A percentile compares a stretch with the other conserved stretches of the same genome.
These are phyloP conservation scores for Globia sparganii DNA, from an alignment of 2,888 invertebrate genomes.

Conservation along the genomic window DNA sequence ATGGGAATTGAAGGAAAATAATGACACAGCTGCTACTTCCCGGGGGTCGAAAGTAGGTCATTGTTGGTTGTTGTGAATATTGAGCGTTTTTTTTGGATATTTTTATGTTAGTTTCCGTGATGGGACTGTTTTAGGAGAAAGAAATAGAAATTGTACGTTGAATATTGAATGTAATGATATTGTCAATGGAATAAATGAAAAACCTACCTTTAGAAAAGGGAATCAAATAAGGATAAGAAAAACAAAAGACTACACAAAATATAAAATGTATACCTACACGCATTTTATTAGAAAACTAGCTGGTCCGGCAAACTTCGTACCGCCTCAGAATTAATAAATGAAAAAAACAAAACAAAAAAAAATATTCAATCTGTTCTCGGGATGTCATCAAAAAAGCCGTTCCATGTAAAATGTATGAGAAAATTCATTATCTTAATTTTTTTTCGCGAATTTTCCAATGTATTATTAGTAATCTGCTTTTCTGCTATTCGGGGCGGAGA, in stretches of 20 bases:
- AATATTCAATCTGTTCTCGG: no score
- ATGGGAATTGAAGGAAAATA: conserved; percentile 63
- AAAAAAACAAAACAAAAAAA: no score
- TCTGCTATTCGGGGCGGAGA: no score
- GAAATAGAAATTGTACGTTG: background rate
- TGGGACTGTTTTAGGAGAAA: background rate
- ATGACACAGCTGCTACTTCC: conserved; percentile 54
- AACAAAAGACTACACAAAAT: background rate
- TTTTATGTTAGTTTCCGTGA: background rate
- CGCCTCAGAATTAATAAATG: no score
- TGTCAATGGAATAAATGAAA: background rate
- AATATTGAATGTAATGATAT: background rate
- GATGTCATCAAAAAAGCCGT: no score
- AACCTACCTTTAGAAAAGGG: no score
- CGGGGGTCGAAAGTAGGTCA: conserved; percentile 54
- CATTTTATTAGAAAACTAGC: background rate
- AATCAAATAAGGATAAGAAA: no score
- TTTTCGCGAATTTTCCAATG: no score
- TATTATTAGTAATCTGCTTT: no score
- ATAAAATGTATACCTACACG: background rate
- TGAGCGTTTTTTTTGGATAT: background rate
- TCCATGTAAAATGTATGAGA: no score
- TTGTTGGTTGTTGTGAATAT: conserved; percentile 34
- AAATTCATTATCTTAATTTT: no score
- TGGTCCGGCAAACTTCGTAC: no score